Base-by-base conservation (phyloP, 2,888 invertebrate genomes). In the Esperia sulphurella region DNA sequence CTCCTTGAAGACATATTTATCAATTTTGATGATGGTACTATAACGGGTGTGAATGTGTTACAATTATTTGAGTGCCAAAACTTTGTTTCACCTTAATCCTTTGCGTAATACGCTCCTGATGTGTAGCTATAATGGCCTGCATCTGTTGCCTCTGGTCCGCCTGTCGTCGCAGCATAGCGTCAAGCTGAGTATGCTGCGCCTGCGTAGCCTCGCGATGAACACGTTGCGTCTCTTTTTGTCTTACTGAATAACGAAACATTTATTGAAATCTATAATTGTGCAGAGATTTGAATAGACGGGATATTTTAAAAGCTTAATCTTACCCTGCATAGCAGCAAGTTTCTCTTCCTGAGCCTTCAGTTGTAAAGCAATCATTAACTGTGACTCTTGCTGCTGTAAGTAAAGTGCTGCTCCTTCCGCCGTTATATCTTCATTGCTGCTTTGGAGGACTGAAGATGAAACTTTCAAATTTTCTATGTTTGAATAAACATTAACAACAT, bases 291-390 rank as follows among this genome's bases (percentile, higher is more conserved):
- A 21, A 21, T 31, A 31, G 8, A 31, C 31, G 1, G 7, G 31
- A 31, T 9, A 10, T 38, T 38, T 10, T 1, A 13, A 10, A 38
- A 8, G 39, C 39, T 8, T 7, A 29, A 13, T 14, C 35, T 90
- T 81, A 79, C 88, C 59, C 61, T 92, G 92, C 72, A 92, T 87
- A 21, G 90, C 87, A 6, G 86, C 83, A 33, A 93, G 74, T 65
- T 86, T 91, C 58, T 92, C 92, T 63, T 92, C 92, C 58, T 92
- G 92, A 38, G 92, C 92, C 65, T 92, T 92, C 46, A 92, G 69
- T 57, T 93, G 92, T 54, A 93, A 68, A 8, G 92, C 92, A 40
- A 92, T 88, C 81, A 92, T 79, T 41, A 93, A 59, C 59, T 92
- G 92, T 0, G 92, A 90, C 68, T 93, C 92, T 63, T 93, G 92